Evolutionary conservation across 2,888 invertebrate genomes (phyloP), one percentile per base, ranked within the genome.

Genomic region (Anoplius nigerrimus): DNA sequence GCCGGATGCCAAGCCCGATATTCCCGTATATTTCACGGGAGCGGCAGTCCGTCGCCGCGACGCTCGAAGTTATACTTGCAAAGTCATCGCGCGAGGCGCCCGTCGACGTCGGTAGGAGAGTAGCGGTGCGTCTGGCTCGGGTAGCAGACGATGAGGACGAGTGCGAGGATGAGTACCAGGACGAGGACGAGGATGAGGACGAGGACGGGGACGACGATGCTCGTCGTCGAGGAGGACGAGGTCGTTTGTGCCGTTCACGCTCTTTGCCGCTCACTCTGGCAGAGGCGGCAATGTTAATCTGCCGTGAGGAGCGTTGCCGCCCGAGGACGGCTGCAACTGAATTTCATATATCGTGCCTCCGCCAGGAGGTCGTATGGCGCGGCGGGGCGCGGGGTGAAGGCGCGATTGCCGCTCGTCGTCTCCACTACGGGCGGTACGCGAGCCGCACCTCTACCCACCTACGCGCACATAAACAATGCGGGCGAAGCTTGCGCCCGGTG

Each of bases 21-120:
- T 77, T 69, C 67, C 16, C 63, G 54, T 72, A 62, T 69, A 66
- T 74, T 74, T 69, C 67, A 63, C 54, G 56, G 61, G 18, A 20
- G 4, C 54, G 48, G 59, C 34, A 34, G 34, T 55, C 46, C 57
- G 65, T 56, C 53, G 55, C 62, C 66, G 60, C 65, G 64, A 73
- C 78, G 46, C 70, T 62, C 72, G 21, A 72, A 78, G 70, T 78
- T 78, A 72, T 57, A 69, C 78, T 74, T 66, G 74, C 72, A 71
- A 78, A 78, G 75, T 78, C 75, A 69, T 78, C 68, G 75, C 59
- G 24, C 0, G 55, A 16, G 62, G 15, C 34, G 64, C 24, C 48
- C 62, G 42, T n/a, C 46, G 27, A 24, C 53, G 27, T 45, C 62
- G 62, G 58, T 20, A 18, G 53, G 34, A 43, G 67, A 55, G 27